Conservation (phyloP, 2,888 invertebrate species). For the Apodemia zela region DNA sequence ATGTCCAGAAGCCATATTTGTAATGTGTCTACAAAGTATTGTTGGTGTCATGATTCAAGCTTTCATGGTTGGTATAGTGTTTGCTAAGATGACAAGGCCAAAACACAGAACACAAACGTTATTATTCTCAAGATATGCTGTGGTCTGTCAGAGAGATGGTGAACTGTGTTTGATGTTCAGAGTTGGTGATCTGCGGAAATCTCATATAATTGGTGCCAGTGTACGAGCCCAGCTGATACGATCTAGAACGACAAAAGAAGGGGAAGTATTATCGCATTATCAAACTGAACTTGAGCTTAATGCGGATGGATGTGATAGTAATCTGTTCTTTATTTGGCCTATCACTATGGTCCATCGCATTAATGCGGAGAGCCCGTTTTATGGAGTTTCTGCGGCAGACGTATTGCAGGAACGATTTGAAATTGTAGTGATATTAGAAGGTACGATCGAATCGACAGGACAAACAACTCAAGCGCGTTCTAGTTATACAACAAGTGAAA, state of each 20-base stretch:
- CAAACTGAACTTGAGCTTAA: constrained; percentile 87
- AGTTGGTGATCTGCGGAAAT: constrained; percentile 93
- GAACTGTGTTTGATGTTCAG: constrained; percentile 91
- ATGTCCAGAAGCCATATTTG: constrained; percentile 93
- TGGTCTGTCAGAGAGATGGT: constrained; percentile 91
- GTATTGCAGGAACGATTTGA: constrained; percentile 90
- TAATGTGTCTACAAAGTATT: constrained; percentile 94
- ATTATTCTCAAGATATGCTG: constrained; percentile 91
- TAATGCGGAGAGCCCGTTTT: constrained; percentile 90
- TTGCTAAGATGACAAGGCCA: constrained; percentile 95
- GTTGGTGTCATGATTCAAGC: constrained; percentile 91
- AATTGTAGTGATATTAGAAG: constrained; percentile 90
- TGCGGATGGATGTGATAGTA: constrained; percentile 89
- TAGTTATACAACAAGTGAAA: constrained; percentile 88
- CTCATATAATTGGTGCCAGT: constrained; percentile 94
- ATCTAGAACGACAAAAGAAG: constrained; percentile 91
- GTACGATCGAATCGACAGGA: constrained; percentile 90
- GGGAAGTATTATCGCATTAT: constrained; percentile 89
- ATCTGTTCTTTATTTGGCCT: constrained; percentile 96
- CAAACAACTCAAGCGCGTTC: constrained; percentile 87
- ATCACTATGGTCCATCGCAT: constrained; percentile 94
- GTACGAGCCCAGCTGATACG: constrained; percentile 91
- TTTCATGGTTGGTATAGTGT: constrained; percentile 90
- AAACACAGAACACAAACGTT: constrained; percentile 95
- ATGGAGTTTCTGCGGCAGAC: constrained; percentile 90